These are phyloP conservation scores for Eubasilissa splendida DNA, from an alignment of 2,888 invertebrate genomes.

Conservation along the genomic window DNA sequence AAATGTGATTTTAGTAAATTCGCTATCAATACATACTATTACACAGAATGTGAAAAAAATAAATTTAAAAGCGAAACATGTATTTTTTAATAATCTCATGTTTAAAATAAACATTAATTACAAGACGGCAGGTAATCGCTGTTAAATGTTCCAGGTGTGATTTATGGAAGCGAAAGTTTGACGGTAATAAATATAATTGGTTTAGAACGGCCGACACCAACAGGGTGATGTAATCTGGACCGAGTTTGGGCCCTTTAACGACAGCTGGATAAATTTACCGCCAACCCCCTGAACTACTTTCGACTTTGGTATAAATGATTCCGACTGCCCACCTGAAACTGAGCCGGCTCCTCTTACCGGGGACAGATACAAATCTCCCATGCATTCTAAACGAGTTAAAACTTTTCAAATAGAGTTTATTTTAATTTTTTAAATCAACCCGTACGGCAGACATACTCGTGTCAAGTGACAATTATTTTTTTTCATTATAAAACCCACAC, in stretches of 20 bases:
- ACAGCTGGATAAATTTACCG: constrained; percentile 36
- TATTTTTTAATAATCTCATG: neutral
- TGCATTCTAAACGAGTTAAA: constrained; percentile 32
- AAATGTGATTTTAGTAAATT: no score
- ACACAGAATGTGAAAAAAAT: no score
- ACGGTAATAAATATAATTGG: constrained; percentile 41
- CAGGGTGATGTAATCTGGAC: constrained; percentile 29
- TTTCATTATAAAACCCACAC: no score
- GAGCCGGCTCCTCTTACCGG: neutral
- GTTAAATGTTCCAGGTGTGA: constrained; percentile 14
- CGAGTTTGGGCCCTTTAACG: constrained; percentile 22
- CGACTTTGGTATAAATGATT: constrained; percentile 37
- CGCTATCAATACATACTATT: no score
- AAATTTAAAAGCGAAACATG: neutral
- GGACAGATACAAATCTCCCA: constrained; percentile 16
- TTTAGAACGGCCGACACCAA: constrained; percentile 31
- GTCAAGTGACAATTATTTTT: no score
- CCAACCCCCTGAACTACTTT: constrained; percentile 30
- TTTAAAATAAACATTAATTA: constrained; percentile 34
- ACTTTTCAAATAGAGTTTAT: neutral
- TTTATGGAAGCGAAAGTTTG: constrained; percentile 35
- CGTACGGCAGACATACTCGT: no score
- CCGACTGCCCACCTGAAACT: constrained; percentile 27
- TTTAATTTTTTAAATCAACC: no score
- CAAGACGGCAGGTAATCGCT: constrained; percentile 22